Evolutionary conservation across 2,797 vertebrate genomes (phyloP).

Genomic region (Sylvilagus floridanus): DNA sequence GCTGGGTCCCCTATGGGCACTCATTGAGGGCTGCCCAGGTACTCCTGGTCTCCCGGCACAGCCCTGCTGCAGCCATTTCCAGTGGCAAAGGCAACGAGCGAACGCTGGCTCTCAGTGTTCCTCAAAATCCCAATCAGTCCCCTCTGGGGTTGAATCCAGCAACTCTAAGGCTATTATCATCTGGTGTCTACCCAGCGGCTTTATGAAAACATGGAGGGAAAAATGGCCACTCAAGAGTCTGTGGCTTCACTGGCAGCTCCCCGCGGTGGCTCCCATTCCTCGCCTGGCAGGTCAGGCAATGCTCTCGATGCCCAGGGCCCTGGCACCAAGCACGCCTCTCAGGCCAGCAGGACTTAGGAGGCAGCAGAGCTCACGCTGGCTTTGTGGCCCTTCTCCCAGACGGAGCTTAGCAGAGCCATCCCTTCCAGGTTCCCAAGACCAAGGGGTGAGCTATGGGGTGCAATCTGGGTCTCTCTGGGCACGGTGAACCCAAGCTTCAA

Average conservation of each 20-base stretch:
- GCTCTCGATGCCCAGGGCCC: not conserved
- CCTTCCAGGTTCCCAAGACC: not conserved
- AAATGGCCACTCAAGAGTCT: constrained; percentile 13
- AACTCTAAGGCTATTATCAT: constrained; percentile 55
- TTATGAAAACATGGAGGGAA: constrained; percentile 57
- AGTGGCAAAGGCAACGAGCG: not conserved
- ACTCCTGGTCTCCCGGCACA: not conserved
- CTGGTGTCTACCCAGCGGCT: constrained; percentile 31
- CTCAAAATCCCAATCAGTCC: constrained; percentile 38
- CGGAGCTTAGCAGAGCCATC: not conserved
- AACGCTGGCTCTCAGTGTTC: constrained; percentile 33
- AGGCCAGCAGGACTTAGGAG: not conserved
- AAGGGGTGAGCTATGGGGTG: not conserved
- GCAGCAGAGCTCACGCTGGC: not conserved
- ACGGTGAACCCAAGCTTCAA: not conserved
- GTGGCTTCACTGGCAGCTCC: constrained; percentile 16
- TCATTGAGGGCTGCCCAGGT: accelerated
- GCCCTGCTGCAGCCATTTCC: not conserved
- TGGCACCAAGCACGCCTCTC: constrained; percentile 17
- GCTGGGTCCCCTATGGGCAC: not conserved
- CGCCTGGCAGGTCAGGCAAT: constrained; percentile 27
- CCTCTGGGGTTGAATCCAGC: constrained; percentile 42
- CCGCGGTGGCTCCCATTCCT: not conserved
- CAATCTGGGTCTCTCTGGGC: not conserved
- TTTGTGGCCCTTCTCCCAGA: constrained; percentile 23